Conservation (phyloP, 2,888 invertebrate genomes). For the Kuschelorhynchus macadamiae region DNA sequence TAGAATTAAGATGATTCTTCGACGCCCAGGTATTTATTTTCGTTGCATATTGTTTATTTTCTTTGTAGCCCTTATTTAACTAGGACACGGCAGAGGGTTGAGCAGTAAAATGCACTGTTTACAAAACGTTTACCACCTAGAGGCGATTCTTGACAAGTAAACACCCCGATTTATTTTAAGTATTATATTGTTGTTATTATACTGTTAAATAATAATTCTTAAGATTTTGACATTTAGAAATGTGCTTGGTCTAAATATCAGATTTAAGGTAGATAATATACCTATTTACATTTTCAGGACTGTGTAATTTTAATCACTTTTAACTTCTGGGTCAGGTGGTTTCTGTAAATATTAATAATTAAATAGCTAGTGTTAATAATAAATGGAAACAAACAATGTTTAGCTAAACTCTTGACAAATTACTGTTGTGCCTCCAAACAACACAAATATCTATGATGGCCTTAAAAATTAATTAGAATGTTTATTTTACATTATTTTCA, state of each 20-base stretch:
- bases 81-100: constrained; percentile 37
- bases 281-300: constrained; percentile 13
- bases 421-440: no score
- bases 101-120: constrained; percentile 17
- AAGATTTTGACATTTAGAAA: constrained; percentile 41
- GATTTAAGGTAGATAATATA: constrained; percentile 15
- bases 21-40: constrained; percentile 64
- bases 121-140: constrained; percentile 30
- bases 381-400: neutral
- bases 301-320: constrained; percentile 16
- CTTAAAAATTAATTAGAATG: no score
- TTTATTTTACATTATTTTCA: no score
- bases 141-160: constrained; percentile 8
- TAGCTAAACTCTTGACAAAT: neutral
- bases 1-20: constrained; percentile 62
- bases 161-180: constrained; percentile 3
- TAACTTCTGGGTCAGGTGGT: constrained; percentile 18
- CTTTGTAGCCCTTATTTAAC: constrained; percentile 50
- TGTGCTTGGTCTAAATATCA: constrained; percentile 27
- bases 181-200: neutral
- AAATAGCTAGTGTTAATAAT: constrained; percentile 9
- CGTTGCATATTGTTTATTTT: constrained; percentile 29
- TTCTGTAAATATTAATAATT: constrained; percentile 1
- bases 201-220: neutral
- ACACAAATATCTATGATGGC: no score